phyloP scores from a whole-genome alignment of 2,888 invertebrate species.

The Melanargia galathea region DNA sequence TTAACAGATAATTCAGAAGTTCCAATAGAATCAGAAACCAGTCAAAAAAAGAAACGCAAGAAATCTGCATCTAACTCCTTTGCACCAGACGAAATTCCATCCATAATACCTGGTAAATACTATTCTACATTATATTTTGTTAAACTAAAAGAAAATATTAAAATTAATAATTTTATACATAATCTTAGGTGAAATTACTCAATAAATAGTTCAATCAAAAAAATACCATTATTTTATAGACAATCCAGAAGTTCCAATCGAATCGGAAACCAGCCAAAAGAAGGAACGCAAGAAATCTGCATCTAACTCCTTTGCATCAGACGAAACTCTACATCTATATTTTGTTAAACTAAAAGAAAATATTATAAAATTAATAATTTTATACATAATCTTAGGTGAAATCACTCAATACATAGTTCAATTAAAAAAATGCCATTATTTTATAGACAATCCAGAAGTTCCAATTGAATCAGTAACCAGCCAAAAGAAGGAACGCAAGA shows the following conservation, averaged over 20 bases:
- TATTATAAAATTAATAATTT: no score
- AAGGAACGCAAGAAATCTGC: background rate
- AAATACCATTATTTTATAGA: background rate
- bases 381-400: background rate
- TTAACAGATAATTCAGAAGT: background rate
- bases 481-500: background rate
- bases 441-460: background rate
- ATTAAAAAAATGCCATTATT: background rate
- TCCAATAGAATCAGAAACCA: slow-evolving; percentile 21
- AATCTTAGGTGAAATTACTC: no score
- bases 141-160: no score
- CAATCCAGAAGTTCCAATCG: background rate
- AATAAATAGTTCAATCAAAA: no score
- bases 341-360: background rate
- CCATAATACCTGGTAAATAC: background rate
- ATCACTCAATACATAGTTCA: background rate
- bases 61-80: background rate
- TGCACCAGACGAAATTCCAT: background rate
- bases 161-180: no score
- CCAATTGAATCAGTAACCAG: background rate
- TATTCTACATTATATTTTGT: no score
- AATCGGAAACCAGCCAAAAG: background rate
- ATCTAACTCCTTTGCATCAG: background rate
- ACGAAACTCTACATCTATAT: background rate
- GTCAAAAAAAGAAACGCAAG: slow-evolving; percentile 26